Base-by-base conservation (phyloP, 2,113 vertebrate genomes). In the Esox niger region DNA sequence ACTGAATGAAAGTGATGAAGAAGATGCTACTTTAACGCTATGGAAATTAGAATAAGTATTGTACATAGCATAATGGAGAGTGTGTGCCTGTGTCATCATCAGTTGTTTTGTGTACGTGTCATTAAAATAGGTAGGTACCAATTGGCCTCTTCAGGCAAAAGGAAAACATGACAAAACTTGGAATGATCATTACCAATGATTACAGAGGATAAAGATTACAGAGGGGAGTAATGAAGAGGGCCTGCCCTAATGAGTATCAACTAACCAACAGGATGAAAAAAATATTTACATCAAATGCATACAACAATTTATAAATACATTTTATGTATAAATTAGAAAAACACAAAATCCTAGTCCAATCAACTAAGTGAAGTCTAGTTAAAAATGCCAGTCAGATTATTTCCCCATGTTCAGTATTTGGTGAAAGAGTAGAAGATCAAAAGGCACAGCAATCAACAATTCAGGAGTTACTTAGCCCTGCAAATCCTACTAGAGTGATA, bases 291-390 rank as follows among this genome's bases (percentile, higher is more conserved):
- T 82, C 85, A 86, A 86, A 83, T 85, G 90, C 94, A 90, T 85
- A 94, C 89, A 92, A 90, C 79, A 89, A 93, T 93, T 95, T 90
- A 96, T 97, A 97, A 96, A 97, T 97, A 97, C 90, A 92, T 88
- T 89, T 91, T 85, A 92, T 77, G 86, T 91, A 92, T 95, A 93
- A 92, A 94, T 90, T 90, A 90, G 84, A 77, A 83, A 86, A 89
- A 91, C 84, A 88, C 81, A 81, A 86, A 88, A 80, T 80, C 76
- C 62, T 74, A 83, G 77, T 84, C 79, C 84, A 82, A 84, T 80
- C 84, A 76, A 64, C 82, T 90, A 89, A 72, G 70, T 68, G 75
- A 89, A 91, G 78, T 79, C 75, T 87, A 78, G 80, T 88, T 87
- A 79, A 81, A 80, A 85, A 76, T 86, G 79, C 74, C 79, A 82